Conservation (phyloP, 2,797 vertebrate genomes). For the Arnoldichthys spilopterus region DNA sequence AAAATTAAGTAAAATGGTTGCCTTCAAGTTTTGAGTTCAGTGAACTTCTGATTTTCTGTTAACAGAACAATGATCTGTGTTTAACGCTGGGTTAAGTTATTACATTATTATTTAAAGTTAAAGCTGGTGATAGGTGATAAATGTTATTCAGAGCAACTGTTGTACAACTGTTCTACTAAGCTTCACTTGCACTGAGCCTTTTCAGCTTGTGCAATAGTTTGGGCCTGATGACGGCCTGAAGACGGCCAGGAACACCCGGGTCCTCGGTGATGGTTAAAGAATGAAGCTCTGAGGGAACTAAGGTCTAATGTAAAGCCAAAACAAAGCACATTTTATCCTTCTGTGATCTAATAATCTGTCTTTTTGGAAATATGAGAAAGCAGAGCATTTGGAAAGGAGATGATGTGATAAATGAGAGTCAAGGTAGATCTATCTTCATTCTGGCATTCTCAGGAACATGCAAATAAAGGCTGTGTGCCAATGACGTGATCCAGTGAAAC, state of each 20-base stretch:
- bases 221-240: background rate
- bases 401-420: background rate
- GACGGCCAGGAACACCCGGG: background rate
- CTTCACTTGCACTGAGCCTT: background rate
- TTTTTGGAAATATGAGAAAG: background rate
- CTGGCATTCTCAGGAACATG: slow-evolving; percentile 5
- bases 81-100: too few species aligned
- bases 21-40: too few species aligned
- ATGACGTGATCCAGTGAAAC: slow-evolving; percentile 13
- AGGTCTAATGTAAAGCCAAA: background rate
- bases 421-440: background rate
- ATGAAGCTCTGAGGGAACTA: background rate
- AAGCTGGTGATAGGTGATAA: too few species aligned
- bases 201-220: slow-evolving; percentile 14
- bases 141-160: too few species aligned
- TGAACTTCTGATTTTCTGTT: too few species aligned
- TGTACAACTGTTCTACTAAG: too few species aligned
- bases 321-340: slow-evolving; percentile 13
- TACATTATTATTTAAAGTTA: too few species aligned
- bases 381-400: background rate
- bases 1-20: too few species aligned
- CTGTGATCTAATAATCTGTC: slow-evolving; percentile 33
- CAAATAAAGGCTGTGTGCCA: slow-evolving; percentile 3
- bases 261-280: background rate
- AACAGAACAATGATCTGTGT: too few species aligned